These are phyloP conservation scores for Chrysochloris asiatica DNA, from an alignment of 2,113 vertebrate genomes.

Conservation along the genomic window DNA sequence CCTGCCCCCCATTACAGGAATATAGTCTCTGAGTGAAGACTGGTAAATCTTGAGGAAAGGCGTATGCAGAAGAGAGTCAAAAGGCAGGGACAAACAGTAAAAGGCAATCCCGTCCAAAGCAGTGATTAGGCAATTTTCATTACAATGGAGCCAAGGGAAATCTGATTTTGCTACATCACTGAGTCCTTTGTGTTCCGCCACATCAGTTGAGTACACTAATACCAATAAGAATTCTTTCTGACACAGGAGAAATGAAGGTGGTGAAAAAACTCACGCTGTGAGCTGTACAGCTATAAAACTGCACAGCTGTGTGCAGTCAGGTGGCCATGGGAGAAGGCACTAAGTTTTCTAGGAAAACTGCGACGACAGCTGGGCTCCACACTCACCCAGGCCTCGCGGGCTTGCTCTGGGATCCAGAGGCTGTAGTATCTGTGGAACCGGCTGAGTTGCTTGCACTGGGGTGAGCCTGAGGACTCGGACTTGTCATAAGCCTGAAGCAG, in stretches of 20 bases:
- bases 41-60: accelerated
- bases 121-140: not conserved
- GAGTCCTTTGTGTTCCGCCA: no score
- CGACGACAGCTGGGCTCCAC: not conserved
- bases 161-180: not conserved
- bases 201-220: accelerated
- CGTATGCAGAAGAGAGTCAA: accelerated
- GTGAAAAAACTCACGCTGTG: not conserved
- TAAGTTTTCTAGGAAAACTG: not conserved
- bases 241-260: no score
- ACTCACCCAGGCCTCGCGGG: conserved; percentile 87
- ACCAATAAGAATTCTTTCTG: not conserved
- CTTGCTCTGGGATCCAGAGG: conserved; percentile 91
- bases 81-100: not conserved
- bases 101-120: not conserved
- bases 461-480: conserved; percentile 76
- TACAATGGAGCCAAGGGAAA: not conserved
- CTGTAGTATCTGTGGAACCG: conserved; percentile 90
- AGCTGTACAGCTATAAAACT: not conserved
- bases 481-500: conserved; percentile 92
- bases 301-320: no score
- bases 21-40: no score
- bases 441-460: conserved; percentile 80
- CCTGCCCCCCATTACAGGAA: no score
- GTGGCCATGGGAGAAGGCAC: not conserved